Conservation (phyloP, 2,113 vertebrate species). For the Callithrix jacchus region DNA sequence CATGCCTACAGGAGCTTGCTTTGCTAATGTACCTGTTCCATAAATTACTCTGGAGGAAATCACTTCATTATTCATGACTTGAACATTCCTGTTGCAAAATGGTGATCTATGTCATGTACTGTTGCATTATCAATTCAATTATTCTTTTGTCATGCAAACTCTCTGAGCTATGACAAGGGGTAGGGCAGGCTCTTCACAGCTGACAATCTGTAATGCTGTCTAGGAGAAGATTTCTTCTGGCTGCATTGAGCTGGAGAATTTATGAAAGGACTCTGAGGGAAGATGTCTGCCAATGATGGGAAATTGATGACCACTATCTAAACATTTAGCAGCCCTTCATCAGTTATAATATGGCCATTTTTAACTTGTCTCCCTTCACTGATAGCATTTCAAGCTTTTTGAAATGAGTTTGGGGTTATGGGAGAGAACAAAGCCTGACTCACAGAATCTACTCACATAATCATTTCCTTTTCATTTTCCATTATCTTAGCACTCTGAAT, state of each 20-base stretch:
- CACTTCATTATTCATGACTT: slow-evolving; percentile 69
- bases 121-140: slow-evolving; percentile 64
- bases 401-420: background rate
- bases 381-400: background rate
- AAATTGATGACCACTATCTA: slow-evolving; percentile 36
- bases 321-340: slow-evolving; percentile 32
- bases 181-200: background rate
- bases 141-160: slow-evolving; percentile 62
- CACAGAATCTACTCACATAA: background rate
- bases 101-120: slow-evolving; percentile 54
- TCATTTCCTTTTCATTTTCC: background rate
- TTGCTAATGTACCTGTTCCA: slow-evolving; percentile 34
- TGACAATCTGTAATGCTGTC: background rate
- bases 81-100: slow-evolving; percentile 45
- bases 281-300: background rate
- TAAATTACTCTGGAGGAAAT: slow-evolving; percentile 59
- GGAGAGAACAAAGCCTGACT: background rate
- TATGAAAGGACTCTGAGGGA: slow-evolving; percentile 6
- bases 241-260: background rate
- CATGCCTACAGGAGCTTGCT: background rate
- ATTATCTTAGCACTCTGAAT: slow-evolving; percentile 14
- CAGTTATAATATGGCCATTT: background rate
- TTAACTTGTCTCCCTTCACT: slow-evolving; percentile 42
- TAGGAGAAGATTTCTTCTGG: background rate
- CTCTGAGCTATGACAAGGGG: slow-evolving; percentile 35